Evolutionary conservation across 2,797 vertebrate species (phyloP).

Genomic region (Acrossocheilus wenchowensis): DNA sequence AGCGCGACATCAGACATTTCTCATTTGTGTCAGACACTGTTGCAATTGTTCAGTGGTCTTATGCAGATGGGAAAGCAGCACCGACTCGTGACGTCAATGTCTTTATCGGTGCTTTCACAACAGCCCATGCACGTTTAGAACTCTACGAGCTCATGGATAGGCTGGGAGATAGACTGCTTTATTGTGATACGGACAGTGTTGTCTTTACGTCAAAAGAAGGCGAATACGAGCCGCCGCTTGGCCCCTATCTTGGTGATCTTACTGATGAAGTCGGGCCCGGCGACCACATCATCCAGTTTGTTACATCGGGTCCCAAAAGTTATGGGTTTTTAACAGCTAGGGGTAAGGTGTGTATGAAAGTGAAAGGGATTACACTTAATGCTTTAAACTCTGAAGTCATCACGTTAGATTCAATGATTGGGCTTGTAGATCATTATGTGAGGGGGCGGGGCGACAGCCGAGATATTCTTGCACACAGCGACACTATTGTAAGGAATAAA

Average conservation of each 20-base stretch:
- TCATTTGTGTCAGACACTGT: slow-evolving; percentile 4
- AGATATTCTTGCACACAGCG: not conserved
- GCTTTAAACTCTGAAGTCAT: not conserved
- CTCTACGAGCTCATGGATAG: not conserved
- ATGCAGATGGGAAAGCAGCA: too few species aligned
- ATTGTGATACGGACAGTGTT: not conserved
- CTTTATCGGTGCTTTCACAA: not conserved
- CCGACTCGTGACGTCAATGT: not conserved
- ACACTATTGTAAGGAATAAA: slow-evolving; percentile 5
- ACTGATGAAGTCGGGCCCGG: not conserved
- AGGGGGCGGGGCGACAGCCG: not conserved
- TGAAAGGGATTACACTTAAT: not conserved
- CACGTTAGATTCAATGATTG: not conserved
- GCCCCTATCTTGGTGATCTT: not conserved
- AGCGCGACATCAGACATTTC: not conserved
- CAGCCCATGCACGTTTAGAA: not conserved
- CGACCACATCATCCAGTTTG: not conserved
- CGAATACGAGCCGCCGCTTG: not conserved
- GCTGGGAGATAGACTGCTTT: not conserved
- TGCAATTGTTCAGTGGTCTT: not conserved
- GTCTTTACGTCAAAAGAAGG: not conserved
- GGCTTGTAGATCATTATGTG: not conserved
- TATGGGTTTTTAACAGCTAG: not conserved
- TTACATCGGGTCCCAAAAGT: not conserved
- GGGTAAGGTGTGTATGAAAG: not conserved